Percentiles rank a stretch among this genome's conserved stretches.
These are phyloP conservation scores for Bujurquina vittata DNA, from an alignment of 2,113 vertebrate species.

Conservation along the genomic window DNA sequence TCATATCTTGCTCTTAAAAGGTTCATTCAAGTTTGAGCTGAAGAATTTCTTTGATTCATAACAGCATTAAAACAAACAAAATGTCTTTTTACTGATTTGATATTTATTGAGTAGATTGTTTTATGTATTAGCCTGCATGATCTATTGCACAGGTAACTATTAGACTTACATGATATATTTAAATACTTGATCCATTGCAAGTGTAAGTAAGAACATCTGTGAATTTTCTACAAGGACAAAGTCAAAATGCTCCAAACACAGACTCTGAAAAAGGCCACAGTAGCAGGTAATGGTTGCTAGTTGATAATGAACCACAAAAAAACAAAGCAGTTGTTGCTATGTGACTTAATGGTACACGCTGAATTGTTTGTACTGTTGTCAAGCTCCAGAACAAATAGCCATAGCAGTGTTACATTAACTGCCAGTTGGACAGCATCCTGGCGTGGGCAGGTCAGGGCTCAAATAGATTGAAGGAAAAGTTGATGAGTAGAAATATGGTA, in stretches of 20 bases:
- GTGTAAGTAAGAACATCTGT: neutral
- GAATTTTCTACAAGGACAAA: neutral
- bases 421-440: neutral
- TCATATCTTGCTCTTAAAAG: neutral
- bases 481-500: neutral
- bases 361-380: constrained; percentile 15
- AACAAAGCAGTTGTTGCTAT: constrained; percentile 5
- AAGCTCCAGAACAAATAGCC: constrained; percentile 22
- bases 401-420: constrained; percentile 4
- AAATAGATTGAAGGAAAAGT: neutral
- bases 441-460: neutral
- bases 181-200: neutral
- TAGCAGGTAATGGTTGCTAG: neutral
- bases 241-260: neutral
- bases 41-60: neutral
- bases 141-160: too few relatives aligned
- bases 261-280: neutral
- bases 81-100: neutral
- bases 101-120: too few relatives aligned
- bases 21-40: neutral
- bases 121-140: too few relatives aligned
- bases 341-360: neutral
- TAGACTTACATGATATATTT: too few relatives aligned
- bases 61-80: neutral
- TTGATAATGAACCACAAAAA: neutral